A percentile compares a stretch with the other conserved stretches of the same genome.
Conservation (phyloP, 2,113 vertebrate species). For the Solea solea region DNA sequence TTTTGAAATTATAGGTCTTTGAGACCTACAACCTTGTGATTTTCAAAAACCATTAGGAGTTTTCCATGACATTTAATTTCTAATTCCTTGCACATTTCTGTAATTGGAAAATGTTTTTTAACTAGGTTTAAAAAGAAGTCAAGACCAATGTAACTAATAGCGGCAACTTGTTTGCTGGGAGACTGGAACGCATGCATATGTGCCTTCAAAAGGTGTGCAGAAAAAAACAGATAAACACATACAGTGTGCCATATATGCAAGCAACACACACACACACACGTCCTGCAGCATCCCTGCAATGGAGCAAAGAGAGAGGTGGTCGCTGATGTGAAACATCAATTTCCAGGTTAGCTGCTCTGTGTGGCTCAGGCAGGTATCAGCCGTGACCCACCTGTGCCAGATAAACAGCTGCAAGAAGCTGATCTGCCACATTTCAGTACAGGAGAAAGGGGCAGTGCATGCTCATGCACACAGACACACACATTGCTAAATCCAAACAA, state of each 20-base stretch:
- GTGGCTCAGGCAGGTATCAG: slow-evolving; percentile 84
- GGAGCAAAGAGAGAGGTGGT: slow-evolving; percentile 75
- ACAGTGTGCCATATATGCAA: neutral
- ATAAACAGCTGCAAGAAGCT: slow-evolving; percentile 83
- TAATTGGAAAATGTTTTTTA: slow-evolving; percentile 16
- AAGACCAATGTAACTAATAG: neutral
- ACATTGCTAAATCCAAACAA: slow-evolving; percentile 39
- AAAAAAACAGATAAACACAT: slow-evolving; percentile 14
- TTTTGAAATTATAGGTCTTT: neutral
- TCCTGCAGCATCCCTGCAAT: slow-evolving; percentile 52
- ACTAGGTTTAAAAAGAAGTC: slow-evolving; percentile 1
- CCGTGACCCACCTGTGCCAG: slow-evolving; percentile 82
- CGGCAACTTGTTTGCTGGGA: slow-evolving; percentile 5
- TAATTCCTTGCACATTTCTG: neutral
- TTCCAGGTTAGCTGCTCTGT: slow-evolving; percentile 87
- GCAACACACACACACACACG: slow-evolving; percentile 22
- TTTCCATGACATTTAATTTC: slow-evolving; percentile 28
- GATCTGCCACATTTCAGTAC: slow-evolving; percentile 71
- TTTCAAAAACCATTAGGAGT: slow-evolving; percentile 17
- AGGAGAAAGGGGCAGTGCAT: slow-evolving; percentile 43
- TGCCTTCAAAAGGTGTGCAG: slow-evolving; percentile 14
- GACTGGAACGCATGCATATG: slow-evolving; percentile 18
- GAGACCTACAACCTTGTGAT: slow-evolving; percentile 16
- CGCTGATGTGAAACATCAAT: slow-evolving; percentile 87
- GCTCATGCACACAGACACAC: slow-evolving; percentile 17